phyloP scores from a whole-genome alignment of 2,113 vertebrate genomes.

The Atlantisia rogersi region DNA sequence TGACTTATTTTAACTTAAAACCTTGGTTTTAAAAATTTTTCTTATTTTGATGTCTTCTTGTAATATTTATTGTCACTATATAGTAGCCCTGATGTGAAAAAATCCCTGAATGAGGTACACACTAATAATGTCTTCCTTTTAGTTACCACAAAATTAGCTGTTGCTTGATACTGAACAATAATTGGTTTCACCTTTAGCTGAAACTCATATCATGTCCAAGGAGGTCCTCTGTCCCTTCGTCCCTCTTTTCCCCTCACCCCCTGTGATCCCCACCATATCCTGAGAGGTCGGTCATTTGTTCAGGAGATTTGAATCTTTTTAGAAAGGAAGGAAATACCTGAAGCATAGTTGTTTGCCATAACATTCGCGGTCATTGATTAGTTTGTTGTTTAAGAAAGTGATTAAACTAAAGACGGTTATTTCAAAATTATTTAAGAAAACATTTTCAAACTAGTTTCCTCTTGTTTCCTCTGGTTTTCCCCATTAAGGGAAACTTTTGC shows the following conservation, averaged over 20 bases:
- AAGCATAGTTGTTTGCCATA: background rate
- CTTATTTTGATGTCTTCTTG: background rate
- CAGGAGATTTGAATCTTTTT: background rate
- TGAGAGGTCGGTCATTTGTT: background rate
- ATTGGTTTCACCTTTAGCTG: background rate
- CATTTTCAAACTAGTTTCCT: background rate
- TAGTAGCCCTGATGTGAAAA: background rate
- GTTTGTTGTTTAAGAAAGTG: background rate
- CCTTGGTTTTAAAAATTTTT: background rate
- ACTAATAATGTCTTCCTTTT: background rate
- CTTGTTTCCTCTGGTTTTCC: background rate
- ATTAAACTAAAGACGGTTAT: background rate
- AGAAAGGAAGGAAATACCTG: background rate
- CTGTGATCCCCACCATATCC: background rate
- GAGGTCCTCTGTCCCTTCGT: background rate
- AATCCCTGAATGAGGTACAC: background rate
- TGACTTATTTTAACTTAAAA: background rate
- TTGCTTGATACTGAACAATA: background rate
- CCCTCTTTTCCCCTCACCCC: accelerated
- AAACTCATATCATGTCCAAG: background rate
- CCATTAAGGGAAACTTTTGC: background rate
- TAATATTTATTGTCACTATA: background rate
- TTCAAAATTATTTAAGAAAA: background rate
- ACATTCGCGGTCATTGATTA: background rate
- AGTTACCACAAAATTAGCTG: background rate